Percentiles rank a stretch among this genome's conserved stretches.
Conservation (phyloP, 2,113 vertebrate species). For the Nematolebias whitei region DNA sequence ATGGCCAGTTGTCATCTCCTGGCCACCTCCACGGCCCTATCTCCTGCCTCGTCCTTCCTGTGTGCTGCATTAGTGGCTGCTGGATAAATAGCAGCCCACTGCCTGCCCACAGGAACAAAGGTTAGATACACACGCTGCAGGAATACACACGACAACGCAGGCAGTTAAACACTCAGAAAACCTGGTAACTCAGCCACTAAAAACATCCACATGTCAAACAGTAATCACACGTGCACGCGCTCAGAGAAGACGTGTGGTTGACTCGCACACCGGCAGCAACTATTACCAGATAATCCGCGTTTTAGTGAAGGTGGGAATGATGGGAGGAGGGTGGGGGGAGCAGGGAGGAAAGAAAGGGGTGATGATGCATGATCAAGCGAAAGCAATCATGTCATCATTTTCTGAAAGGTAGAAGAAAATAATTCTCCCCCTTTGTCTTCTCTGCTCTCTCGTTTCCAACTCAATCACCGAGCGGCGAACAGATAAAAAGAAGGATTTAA, state of each 20-base stretch:
- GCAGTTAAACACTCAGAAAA: conserved; percentile 68
- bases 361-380: conserved; percentile 99
- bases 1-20: conserved; percentile 53
- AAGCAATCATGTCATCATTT: conserved; percentile 99
- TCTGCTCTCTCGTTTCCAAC: conserved; percentile 57
- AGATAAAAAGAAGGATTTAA: conserved; percentile 99
- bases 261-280: conserved; percentile 58
- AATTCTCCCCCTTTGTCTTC: conserved; percentile 78
- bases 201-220: conserved; percentile 39
- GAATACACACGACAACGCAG: conserved; percentile 33
- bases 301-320: conserved; percentile 48
- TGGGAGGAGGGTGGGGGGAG: conserved; percentile 28
- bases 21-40: conserved; percentile 43
- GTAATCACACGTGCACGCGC: conserved; percentile 20
- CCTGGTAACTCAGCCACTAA: conserved; percentile 52
- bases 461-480: conserved; percentile 86
- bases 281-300: conserved; percentile 73
- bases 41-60: conserved; percentile 65
- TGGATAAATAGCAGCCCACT: conserved; percentile 71
- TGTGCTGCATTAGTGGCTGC: conserved; percentile 71
- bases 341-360: conserved; percentile 84
- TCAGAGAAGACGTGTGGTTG: conserved; percentile 42
- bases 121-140: conserved; percentile 68
- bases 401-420: conserved; percentile 99
- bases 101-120: conserved; percentile 68